Evolutionary conservation across 2,113 vertebrate genomes (phyloP).

Genomic region (Oncorhynchus masou): DNA sequence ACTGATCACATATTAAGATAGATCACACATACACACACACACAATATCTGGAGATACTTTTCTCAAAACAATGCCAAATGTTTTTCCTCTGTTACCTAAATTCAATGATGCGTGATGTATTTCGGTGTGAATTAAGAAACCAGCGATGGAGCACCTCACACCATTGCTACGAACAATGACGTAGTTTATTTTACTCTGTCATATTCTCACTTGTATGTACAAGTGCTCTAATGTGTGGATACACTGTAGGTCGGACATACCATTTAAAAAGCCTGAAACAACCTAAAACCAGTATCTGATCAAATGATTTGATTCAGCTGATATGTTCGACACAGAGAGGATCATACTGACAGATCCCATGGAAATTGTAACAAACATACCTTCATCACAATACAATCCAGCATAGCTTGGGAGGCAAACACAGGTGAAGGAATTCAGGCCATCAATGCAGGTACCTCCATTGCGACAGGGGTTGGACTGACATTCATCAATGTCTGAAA

Average conservation of each 20-base stretch:
- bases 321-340: background rate
- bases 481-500: slow-evolving; percentile 91
- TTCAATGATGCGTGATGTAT: background rate
- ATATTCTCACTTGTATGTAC: background rate
- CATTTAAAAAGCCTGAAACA: background rate
- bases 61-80: background rate
- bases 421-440: slow-evolving; percentile 84
- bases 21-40: slow-evolving; percentile 1
- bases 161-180: background rate
- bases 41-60: background rate
- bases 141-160: background rate
- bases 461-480: slow-evolving; percentile 92
- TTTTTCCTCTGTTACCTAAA: background rate
- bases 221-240: background rate
- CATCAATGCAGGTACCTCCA: slow-evolving; percentile 90
- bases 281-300: background rate
- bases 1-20: slow-evolving; percentile 20
- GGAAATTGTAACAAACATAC: slow-evolving; percentile 65
- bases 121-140: background rate
- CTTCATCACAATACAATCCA: slow-evolving; percentile 89
- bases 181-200: background rate
- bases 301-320: background rate
- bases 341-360: slow-evolving; percentile 7
- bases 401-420: slow-evolving; percentile 91
- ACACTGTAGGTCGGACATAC: background rate